Conservation (phyloP, 2,888 invertebrate genomes). For the Cotesia congregata region DNA sequence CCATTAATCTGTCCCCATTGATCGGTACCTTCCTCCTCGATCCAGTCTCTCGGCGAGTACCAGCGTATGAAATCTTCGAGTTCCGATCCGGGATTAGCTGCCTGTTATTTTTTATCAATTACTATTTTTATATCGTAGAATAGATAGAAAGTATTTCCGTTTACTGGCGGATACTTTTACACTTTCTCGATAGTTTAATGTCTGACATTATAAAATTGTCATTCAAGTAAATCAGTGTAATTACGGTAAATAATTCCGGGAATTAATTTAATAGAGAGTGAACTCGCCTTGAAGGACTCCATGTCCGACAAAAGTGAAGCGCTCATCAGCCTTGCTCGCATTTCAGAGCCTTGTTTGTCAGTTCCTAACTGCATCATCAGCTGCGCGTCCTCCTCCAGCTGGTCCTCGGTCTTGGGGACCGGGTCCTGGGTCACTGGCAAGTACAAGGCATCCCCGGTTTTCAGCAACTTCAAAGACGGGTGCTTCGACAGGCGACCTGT, state of each 20-base stretch:
- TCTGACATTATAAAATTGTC: not conserved
- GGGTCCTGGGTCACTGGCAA: conserved; percentile 91
- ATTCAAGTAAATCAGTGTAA: not conserved
- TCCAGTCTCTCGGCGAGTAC: conserved; percentile 98
- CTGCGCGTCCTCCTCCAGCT: conserved; percentile 93
- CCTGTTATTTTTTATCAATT: conserved; percentile 66
- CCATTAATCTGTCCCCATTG: conserved; percentile 74
- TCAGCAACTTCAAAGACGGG: conserved; percentile 77
- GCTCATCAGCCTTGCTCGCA: conserved; percentile 94
- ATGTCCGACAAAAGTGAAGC: conserved; percentile 96
- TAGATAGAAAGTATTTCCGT: conserved; percentile 15
- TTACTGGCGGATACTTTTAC: not conserved
- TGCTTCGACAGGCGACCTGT: conserved; percentile 81
- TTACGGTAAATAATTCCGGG: not conserved
- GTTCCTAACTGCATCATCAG: conserved; percentile 90
- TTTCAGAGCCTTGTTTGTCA: conserved; percentile 84
- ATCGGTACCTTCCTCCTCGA: conserved; percentile 74
- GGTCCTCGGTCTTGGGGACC: conserved; percentile 97
- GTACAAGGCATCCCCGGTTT: conserved; percentile 81
- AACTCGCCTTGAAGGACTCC: conserved; percentile 93
- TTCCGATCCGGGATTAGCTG: conserved; percentile 93
- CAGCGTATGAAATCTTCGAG: conserved; percentile 97
- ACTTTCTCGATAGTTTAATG: conserved; percentile 5
- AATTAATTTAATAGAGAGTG: not conserved
- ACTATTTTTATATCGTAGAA: not conserved